Evolutionary conservation across 2,797 vertebrate species (phyloP), one percentile per base, ranked within the genome.

Genomic region (Silurus lanzhouensis): DNA sequence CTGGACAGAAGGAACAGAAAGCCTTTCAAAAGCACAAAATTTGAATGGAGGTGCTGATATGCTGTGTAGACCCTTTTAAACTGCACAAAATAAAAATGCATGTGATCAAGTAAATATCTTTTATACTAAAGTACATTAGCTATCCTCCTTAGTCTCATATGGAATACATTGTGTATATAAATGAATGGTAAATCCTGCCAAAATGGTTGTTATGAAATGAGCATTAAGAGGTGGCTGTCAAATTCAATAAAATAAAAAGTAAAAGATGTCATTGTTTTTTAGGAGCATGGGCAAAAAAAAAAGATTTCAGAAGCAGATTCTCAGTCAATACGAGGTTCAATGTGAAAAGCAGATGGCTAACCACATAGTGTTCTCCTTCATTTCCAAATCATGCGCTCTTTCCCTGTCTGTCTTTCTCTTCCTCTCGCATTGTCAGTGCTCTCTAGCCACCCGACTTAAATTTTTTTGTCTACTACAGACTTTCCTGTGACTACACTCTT

Each of bases 311-410:
- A 87, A 75, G 83, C 88, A 84, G 44, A 58, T 87, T 87, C 66
- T 88, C 15, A 57, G 83, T 87, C 87, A 88, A 90, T 77, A 81
- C 84, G 72, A 87, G 83, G 84, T 81, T 84, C 84, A 85, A 94
- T 90, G 90, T 84, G 85, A 88, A 93, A 92, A 94, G 84, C 93
- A 94, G 92, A 93, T 92, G 92, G 88, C 27, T 70, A 81, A 61
- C 82, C 67, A 63, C 38, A 57, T 38, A 48, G 25, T 25, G 14
- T 66, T 81, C 38, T 79, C 61, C 70, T 79, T 74, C 60, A 22
- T 58, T 60, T 68, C 12, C 67, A 84, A 14, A 70, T 87, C 60
- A 61, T 17, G 81, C 60, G 55, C 60, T 79, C 60, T 22, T 55
- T 77, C 71, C 58, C 64, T 66, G 27, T 66, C 78, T 84, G n/a